Percentiles rank a stretch among this genome's conserved stretches.
phyloP scores from a whole-genome alignment of 2,888 invertebrate genomes.

The Bombylius major region DNA sequence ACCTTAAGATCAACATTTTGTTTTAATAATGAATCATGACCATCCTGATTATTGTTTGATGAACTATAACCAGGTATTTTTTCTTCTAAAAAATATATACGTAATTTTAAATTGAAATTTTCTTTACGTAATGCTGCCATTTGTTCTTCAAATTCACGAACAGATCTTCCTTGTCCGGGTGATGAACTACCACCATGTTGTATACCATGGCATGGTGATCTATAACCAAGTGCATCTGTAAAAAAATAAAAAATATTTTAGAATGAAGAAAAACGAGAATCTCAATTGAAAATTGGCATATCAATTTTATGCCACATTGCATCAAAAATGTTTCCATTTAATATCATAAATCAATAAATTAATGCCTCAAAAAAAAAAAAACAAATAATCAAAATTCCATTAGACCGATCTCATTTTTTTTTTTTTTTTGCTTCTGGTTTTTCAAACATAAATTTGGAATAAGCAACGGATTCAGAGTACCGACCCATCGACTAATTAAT shows the following conservation, averaged over 20 bases:
- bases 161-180: slow-evolving; percentile 52
- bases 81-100: slow-evolving; percentile 85
- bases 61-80: slow-evolving; percentile 41
- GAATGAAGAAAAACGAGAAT: background rate
- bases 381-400: too few species aligned
- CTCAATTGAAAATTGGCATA: background rate
- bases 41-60: slow-evolving; percentile 18
- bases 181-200: slow-evolving; percentile 25
- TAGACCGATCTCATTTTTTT: too few species aligned
- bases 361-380: too few species aligned
- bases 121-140: slow-evolving; percentile 71
- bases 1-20: slow-evolving; percentile 56
- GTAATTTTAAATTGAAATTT: slow-evolving; percentile 82
- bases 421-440: too few species aligned
- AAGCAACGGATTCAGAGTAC: too few species aligned
- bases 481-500: too few species aligned
- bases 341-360: too few species aligned
- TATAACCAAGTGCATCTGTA: slow-evolving; percentile 25
- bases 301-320: too few species aligned
- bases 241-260: background rate
- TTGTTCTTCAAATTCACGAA: slow-evolving; percentile 86
- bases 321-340: too few species aligned
- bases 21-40: slow-evolving; percentile 38
- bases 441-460: too few species aligned
- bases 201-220: slow-evolving; percentile 24